phyloP scores from a whole-genome alignment of 2,113 vertebrate genomes.

The Oxyruncus cristatus region DNA sequence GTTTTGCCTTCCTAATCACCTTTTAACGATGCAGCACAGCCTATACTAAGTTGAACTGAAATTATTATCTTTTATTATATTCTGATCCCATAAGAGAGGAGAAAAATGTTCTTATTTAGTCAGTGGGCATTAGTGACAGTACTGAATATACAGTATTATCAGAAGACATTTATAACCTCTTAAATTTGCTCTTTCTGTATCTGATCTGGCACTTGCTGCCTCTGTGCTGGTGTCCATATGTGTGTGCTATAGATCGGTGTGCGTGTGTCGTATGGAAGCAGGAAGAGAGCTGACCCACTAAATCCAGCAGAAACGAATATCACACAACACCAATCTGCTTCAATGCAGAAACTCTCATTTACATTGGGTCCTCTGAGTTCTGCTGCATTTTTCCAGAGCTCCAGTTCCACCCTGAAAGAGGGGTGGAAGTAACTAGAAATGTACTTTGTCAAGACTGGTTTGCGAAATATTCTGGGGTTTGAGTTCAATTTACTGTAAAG shows the following conservation, averaged over 20 bases:
- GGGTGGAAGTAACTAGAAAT: neutral
- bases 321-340: neutral
- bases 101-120: neutral
- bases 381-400: neutral
- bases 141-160: neutral
- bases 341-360: neutral
- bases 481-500: neutral
- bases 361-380: neutral
- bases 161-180: constrained; percentile 30
- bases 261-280: neutral
- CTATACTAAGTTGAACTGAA: neutral
- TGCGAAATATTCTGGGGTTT: neutral
- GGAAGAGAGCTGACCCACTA: neutral
- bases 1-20: neutral
- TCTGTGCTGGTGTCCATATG: constrained; percentile 39
- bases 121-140: neutral
- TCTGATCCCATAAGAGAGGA: neutral
- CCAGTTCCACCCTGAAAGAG: neutral
- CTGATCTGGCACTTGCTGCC: constrained; percentile 38
- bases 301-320: neutral
- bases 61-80: neutral
- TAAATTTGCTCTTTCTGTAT: constrained; percentile 17
- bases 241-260: neutral
- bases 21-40: neutral
- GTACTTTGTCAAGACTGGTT: neutral